These are phyloP conservation scores for Trinorchestia longiramus DNA, from an alignment of 1,140 invertebrate species.

Conservation along the genomic window DNA sequence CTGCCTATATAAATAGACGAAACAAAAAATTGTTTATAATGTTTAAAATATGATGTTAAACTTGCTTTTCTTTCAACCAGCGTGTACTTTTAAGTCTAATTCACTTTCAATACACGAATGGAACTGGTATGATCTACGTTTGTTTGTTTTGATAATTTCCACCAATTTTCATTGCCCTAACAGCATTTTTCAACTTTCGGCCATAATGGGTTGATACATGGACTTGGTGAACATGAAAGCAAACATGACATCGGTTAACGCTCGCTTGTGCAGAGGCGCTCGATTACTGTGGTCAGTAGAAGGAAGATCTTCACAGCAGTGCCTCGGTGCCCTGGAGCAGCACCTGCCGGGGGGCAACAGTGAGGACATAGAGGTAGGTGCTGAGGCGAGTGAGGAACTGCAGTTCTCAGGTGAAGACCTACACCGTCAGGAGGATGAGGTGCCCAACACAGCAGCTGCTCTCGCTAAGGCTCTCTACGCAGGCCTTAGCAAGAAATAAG, in stretches of 20 bases:
- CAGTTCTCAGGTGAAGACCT: neutral
- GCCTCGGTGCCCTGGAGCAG: neutral
- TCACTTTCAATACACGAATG: no score
- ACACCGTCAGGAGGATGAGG: neutral
- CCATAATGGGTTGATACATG: no score
- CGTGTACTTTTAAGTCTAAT: no score
- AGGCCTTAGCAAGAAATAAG: constrained; percentile 11
- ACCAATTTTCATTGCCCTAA: no score
- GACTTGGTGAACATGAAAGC: no score
- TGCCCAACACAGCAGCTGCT: constrained; percentile 7
- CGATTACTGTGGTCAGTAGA: constrained; percentile 12
- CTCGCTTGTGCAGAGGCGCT: neutral
- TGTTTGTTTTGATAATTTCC: no score
- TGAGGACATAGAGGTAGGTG: neutral
- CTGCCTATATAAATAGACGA: no score
- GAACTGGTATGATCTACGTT: no score
- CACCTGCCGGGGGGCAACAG: neutral
- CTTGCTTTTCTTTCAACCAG: no score
- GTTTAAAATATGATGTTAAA: no score
- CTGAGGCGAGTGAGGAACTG: constrained; percentile 31
- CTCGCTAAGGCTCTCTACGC: constrained; percentile 30
- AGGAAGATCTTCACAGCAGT: neutral
- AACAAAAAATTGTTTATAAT: no score
- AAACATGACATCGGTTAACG: neutral
- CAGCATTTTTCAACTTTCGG: no score